Percentiles rank a stretch among this genome's conserved stretches.
Conservation (phyloP, 2,888 invertebrate genomes). For the Eumerus sabulonum region DNA sequence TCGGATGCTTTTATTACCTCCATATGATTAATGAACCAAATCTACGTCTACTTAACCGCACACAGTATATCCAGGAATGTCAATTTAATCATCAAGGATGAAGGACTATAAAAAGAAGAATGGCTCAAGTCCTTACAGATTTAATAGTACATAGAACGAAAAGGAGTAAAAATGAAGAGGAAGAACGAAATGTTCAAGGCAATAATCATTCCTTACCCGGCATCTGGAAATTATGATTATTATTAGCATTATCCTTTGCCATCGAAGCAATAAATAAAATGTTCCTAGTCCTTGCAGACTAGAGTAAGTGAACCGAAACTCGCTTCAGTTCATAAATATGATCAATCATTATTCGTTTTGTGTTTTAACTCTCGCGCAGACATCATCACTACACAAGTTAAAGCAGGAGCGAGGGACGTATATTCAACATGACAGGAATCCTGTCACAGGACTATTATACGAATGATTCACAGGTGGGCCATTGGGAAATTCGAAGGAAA, state of each 20-base stretch:
- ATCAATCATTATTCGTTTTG: conserved; percentile 61
- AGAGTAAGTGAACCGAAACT: too few relatives aligned
- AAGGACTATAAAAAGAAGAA: not conserved
- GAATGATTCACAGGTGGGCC: conserved; percentile 8
- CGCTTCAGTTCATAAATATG: conserved; percentile 55
- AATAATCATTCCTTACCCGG: conserved; percentile 66
- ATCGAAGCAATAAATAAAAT: conserved; percentile 43
- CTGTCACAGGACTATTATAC: not conserved
- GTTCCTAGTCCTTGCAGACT: conserved; percentile 6
- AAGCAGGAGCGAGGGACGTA: too few relatives aligned
- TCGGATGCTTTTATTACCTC: conserved; percentile 54
- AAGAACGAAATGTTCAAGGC: conserved; percentile 41
- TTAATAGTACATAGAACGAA: not conserved
- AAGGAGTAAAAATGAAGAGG: conserved; percentile 26
- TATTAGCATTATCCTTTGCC: conserved; percentile 57
- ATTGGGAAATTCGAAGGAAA: conserved; percentile 18
- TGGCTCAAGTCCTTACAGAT: too few relatives aligned
- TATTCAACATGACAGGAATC: not conserved
- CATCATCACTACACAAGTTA: too few relatives aligned
- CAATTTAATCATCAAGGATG: too few relatives aligned
- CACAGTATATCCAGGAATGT: conserved; percentile 11
- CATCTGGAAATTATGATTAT: conserved; percentile 68
- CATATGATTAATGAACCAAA: conserved; percentile 66
- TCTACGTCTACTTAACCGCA: conserved; percentile 35
- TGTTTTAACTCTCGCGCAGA: conserved; percentile 33